Conservation (phyloP, 2,113 vertebrate species). For the Dascyllus trimaculatus region DNA sequence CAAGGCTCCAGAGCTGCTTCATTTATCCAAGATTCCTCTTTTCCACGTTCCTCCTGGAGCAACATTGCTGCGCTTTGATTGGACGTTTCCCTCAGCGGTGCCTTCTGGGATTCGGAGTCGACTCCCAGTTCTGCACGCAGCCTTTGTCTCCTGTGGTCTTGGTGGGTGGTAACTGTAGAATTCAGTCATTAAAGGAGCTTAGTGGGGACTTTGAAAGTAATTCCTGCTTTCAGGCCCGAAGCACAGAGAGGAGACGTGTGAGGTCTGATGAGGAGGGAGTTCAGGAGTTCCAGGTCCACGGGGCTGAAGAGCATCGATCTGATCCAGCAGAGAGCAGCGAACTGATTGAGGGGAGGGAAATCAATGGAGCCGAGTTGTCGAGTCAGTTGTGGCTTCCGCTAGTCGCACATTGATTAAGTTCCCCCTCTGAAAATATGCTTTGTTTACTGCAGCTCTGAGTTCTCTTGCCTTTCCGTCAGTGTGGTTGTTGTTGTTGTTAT, state of each 20-base stretch:
- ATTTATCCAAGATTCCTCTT: neutral
- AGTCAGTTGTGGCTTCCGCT: slow-evolving; percentile 4
- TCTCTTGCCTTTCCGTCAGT: neutral
- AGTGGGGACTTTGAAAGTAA: slow-evolving; percentile 1
- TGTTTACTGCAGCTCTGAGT: neutral
- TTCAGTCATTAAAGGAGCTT: slow-evolving; percentile 9
- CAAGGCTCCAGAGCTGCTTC: neutral
- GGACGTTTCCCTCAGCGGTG: neutral
- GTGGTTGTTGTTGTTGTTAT: too few species aligned
- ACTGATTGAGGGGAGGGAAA: slow-evolving; percentile 15
- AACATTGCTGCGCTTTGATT: slow-evolving; percentile 5
- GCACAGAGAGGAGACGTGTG: neutral
- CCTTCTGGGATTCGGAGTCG: slow-evolving; percentile 1
- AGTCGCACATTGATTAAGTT: neutral
- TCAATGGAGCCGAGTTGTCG: slow-evolving; percentile 21
- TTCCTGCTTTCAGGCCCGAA: neutral
- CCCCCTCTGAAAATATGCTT: neutral
- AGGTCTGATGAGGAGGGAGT: slow-evolving; percentile 6
- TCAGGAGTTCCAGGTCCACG: neutral
- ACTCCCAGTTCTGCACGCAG: neutral
- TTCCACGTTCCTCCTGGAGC: neutral
- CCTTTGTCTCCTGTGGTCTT: neutral
- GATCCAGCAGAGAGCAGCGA: slow-evolving; percentile 25
- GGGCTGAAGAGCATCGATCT: slow-evolving; percentile 45
- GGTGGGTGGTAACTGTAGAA: neutral